Base-by-base conservation (phyloP, 2,797 vertebrate genomes). In the Pteronotus mesoamericanus region DNA sequence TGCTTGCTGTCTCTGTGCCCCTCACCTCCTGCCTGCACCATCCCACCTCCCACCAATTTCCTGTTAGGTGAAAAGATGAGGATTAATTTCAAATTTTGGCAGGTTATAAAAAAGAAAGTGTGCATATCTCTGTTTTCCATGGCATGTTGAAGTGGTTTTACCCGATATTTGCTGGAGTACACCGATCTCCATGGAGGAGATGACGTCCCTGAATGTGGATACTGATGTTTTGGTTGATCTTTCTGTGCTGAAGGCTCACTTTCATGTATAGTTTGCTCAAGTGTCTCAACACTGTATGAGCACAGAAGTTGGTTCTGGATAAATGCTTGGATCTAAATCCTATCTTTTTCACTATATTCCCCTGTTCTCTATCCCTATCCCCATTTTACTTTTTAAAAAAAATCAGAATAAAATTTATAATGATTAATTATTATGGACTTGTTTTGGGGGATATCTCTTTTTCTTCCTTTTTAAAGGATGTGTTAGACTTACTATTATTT, bases 401-500 rank as follows among this genome's bases (percentile, higher is more conserved):
- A 77, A 46, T 51, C 21, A 75, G 51, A 69, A 71, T 59, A 59
- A 19, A 69, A 55, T 75, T 74, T 57, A 34, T 86, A 48, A 39
- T 69, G 19, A 69, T 95, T 72, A 22, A 34, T 90, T 55, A 57
- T 48, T 44, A 34, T 69, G 34, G 37, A 78, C 16, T 78, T 71
- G 9, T 42, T 12, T 68, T 75, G 24, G 22, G 64, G 21, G 5
- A 78, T 24, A 15, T 82, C 51, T 66, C 18, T 75, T 4, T 64
- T 29, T 84, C 71, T 77, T 46, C 89, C 26, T 51, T 72, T 69
- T n/a, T 15, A 9, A 72, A 66, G 51, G 22, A 48, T 26, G 11
- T 57, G 66, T 59, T 80, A 68, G 53, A 85, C 89, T 94, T 68
- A 78, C 24, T 96, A 91, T 94, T 97, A 89, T 93, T 92, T 71